Evolutionary conservation across 2,888 invertebrate species (phyloP).

Genomic region (Osmoderma eremita): DNA sequence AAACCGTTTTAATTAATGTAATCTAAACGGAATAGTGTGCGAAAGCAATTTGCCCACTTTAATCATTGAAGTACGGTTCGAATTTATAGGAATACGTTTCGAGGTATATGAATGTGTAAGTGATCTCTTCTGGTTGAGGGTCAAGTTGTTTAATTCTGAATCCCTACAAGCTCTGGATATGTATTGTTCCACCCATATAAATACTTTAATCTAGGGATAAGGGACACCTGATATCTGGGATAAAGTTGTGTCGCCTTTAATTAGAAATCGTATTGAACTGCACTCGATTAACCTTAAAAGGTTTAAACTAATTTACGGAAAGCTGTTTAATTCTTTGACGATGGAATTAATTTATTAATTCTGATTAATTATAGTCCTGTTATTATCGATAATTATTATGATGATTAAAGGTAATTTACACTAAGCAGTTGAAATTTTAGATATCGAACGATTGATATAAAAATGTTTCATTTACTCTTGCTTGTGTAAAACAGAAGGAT

Average conservation of each 20-base stretch:
- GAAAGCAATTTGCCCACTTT: conserved; percentile 24
- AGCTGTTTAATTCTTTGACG: conserved; percentile 17
- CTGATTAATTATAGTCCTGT: not conserved
- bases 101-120: conserved; percentile 25
- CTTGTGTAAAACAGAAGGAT: too few species aligned
- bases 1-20: not conserved
- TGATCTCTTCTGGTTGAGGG: conserved; percentile 45
- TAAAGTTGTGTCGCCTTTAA: conserved; percentile 49
- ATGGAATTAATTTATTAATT: conserved; percentile 24
- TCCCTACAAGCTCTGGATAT: conserved; percentile 48
- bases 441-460: too few species aligned
- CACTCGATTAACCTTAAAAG: conserved; percentile 28
- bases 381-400: too few species aligned
- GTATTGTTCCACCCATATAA: conserved; percentile 49
- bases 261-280: conserved; percentile 48
- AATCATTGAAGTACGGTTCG: conserved; percentile 30
- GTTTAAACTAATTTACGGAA: conserved; percentile 21
- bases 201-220: conserved; percentile 49
- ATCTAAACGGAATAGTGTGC: not conserved
- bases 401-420: too few species aligned
- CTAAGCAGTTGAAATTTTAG: too few species aligned
- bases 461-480: too few species aligned
- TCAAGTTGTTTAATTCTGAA: conserved; percentile 51
- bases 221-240: conserved; percentile 50
- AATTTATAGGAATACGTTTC: conserved; percentile 29